Percentiles rank a stretch among this genome's conserved stretches.
phyloP scores from a whole-genome alignment of 92 coral and sea anemone species.

The Parazoanthus darwini region DNA sequence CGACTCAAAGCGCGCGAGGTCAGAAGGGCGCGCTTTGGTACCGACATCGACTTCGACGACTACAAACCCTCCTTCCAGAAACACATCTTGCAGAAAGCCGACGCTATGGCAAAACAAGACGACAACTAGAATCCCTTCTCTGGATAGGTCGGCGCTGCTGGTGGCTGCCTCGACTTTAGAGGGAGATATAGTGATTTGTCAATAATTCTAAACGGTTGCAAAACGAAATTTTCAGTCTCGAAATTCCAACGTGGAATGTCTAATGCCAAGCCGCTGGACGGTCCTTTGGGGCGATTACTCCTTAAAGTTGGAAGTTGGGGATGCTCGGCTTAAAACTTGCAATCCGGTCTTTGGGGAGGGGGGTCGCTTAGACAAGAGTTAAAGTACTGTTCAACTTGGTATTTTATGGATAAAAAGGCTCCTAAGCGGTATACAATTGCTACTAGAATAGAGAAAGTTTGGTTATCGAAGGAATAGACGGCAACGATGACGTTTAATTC shows the following conservation, averaged over 20 bases:
- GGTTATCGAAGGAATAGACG: too few relatives aligned
- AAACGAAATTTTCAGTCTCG: background rate
- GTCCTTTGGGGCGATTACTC: background rate
- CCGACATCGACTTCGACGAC: slow-evolving; percentile 90
- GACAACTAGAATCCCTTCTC: slow-evolving; percentile 14
- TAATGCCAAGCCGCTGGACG: background rate
- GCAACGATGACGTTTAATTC: too few relatives aligned
- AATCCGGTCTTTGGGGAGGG: too few relatives aligned
- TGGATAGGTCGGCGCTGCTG: background rate
- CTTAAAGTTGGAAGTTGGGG: too few relatives aligned
- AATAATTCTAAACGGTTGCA: background rate
- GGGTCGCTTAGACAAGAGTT: too few relatives aligned
- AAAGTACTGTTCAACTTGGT: too few relatives aligned
- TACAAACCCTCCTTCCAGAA: slow-evolving; percentile 93
- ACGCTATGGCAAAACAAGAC: slow-evolving; percentile 82
- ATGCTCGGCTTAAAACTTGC: too few relatives aligned
- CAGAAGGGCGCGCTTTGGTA: slow-evolving; percentile 82
- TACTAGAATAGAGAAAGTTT: too few relatives aligned
- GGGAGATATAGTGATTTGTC: background rate
- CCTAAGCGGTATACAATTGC: too few relatives aligned
- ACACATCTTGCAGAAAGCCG: slow-evolving; percentile 74
- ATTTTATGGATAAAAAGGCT: too few relatives aligned
- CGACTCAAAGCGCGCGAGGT: slow-evolving; percentile 81
- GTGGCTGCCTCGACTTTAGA: background rate
- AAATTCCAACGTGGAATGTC: background rate